Conservation (phyloP, 30 jellyfish, hydroid and myxozoan species). For the Aurelia aurita complex sp. Pacific region DNA sequence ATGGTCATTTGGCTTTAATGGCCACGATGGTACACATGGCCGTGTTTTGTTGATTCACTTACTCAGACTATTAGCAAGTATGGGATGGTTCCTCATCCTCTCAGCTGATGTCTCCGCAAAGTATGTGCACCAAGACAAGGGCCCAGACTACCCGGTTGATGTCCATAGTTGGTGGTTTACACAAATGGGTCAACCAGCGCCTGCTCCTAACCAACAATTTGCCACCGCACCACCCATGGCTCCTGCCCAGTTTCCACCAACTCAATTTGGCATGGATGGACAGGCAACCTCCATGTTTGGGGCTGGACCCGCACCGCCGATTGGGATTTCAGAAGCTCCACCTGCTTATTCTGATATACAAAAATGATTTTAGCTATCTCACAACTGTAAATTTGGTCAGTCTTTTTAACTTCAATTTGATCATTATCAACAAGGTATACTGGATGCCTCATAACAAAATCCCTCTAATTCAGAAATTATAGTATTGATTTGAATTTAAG, state of each 20-base stretch:
- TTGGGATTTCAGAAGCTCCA: not conserved
- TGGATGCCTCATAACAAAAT: no score
- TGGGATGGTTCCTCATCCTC: conserved; percentile 64
- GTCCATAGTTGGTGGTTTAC: conserved; percentile 73
- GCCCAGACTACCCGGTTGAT: conserved; percentile 62
- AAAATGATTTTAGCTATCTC: no score
- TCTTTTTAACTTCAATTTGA: no score
- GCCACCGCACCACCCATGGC: conserved; percentile 28
- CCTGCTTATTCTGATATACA: not conserved
- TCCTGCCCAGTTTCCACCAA: conserved; percentile 2
- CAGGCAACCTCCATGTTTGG: conserved; percentile 10
- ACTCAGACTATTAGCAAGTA: conserved; percentile 14
- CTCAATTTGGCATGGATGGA: conserved; percentile 42
- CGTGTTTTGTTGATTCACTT: conserved; percentile 34
- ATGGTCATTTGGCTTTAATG: conserved; percentile 13
- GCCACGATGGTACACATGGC: conserved; percentile 59
- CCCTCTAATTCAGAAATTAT: no score
- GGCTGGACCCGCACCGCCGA: conserved; percentile 19
- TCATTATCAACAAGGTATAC: no score
- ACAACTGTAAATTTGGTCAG: no score
- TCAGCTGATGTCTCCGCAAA: conserved; percentile 79
- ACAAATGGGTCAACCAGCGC: not conserved
- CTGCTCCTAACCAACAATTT: not conserved
- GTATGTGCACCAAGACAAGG: conserved; percentile 42
- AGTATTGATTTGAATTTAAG: no score